phyloP scores from a whole-genome alignment of 2,797 vertebrate species.

The Sebastiscus tertius region DNA sequence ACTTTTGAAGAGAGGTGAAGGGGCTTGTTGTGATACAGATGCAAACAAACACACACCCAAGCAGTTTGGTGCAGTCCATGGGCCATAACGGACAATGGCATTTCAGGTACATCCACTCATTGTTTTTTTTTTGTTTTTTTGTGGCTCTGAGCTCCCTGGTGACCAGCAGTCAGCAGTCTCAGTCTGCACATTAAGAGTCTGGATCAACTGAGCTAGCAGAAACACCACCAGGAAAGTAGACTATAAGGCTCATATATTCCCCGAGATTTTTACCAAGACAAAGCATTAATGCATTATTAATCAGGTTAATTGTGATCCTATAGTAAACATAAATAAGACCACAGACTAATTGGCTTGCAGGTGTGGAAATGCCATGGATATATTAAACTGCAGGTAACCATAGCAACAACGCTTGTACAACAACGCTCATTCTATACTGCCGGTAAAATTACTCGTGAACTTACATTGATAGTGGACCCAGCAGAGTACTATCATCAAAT shows the following conservation, averaged over 20 bases:
- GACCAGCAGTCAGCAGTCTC: slow-evolving; percentile 40
- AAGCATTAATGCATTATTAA: slow-evolving; percentile 1
- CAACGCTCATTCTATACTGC: background rate
- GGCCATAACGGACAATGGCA: slow-evolving; percentile 32
- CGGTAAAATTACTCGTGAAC: background rate
- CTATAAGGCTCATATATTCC: background rate
- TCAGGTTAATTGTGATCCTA: background rate
- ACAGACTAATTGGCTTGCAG: background rate
- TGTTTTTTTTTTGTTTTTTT: background rate
- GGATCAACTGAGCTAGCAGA: slow-evolving; percentile 38
- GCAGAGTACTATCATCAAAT: background rate
- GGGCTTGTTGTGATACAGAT: slow-evolving; percentile 33
- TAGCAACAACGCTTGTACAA: background rate
- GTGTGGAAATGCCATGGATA: background rate
- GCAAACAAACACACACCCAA: slow-evolving; percentile 43
- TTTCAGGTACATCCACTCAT: slow-evolving; percentile 45
- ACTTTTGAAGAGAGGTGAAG: slow-evolving; percentile 48
- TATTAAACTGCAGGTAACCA: background rate
- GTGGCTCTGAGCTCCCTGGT: slow-evolving; percentile 35
- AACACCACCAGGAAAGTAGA: background rate
- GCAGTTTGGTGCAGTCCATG: slow-evolving; percentile 48
- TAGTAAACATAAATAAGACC: background rate
- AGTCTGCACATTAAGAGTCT: slow-evolving; percentile 37
- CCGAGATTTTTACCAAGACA: background rate
- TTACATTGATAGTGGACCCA: background rate